Evolutionary conservation across 2,888 invertebrate genomes (phyloP), one percentile per base, ranked within the genome.

Genomic region (Cosmorhoe ocellata): DNA sequence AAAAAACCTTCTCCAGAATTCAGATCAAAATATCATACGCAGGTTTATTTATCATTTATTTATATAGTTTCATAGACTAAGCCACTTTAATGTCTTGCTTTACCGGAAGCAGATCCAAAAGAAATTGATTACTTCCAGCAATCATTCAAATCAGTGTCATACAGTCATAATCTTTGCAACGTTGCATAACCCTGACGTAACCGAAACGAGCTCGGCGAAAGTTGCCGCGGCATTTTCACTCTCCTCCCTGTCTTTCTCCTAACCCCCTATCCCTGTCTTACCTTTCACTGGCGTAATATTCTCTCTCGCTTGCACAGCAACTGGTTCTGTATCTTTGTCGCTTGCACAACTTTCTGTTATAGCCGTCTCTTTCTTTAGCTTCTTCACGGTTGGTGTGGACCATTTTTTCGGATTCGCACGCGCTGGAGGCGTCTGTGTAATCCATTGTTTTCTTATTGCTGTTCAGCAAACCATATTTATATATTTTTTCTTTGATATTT

Each of bases 121-220:
- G 69, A 76, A 83, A 81, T 79, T 75, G 76, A 79, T 84, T 75
- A 74, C 79, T 80, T 81, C 76, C 77, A 83, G 71, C 74, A 63
- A 79, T 81, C 82, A 79, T 80, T 81, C 76, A 84, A 84, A 85
- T 81, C 81, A 85, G 82, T 86, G 83, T 83, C 84, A 84, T 79
- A 81, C 77, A 79, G 64, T 77, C 83, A 85, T 88, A 86, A 87
- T 84, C 81, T 81, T 76, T 74, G 71, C 72, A 69, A 67, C 51
- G 61, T 89, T 88, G 71, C 81, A 75, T 76, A 88, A 89, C 62
- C 71, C 66, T 88, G 89, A 88, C 84, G 88, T 86, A 90, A 90
- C 76, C 70, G 74, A 83, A 88, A 81, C 80, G 80, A 78, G 84
- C 83, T 80, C 88, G 84, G 89, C 79, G 90, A 90, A 90, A 90